Evolutionary conservation across 2,113 vertebrate genomes (phyloP).

Genomic region (Myotis yumanensis): DNA sequence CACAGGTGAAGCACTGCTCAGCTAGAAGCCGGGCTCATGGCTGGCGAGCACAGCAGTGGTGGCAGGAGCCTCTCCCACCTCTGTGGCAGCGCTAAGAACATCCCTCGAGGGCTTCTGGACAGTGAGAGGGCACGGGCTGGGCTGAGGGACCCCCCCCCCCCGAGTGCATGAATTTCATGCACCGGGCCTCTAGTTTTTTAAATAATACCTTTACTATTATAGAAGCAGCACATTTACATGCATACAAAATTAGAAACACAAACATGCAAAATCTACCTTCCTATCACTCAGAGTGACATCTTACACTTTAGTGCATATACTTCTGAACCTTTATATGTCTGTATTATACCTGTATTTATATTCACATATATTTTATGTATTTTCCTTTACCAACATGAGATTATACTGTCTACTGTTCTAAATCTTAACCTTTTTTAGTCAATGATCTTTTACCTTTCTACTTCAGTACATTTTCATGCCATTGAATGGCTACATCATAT

Average conservation of each 20-base stretch:
- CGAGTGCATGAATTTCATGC: no score
- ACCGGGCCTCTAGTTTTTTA: no score
- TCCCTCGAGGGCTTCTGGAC: no score
- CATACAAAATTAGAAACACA: background rate
- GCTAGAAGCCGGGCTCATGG: no score
- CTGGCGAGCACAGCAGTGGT: no score
- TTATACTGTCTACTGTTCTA: background rate
- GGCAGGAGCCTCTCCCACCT: no score
- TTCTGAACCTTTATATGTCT: background rate
- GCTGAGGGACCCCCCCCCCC: no score
- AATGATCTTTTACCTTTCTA: conserved; percentile 1
- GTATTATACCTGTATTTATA: background rate
- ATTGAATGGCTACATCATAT: background rate
- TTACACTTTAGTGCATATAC: background rate
- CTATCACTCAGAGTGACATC: background rate
- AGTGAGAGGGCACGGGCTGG: no score
- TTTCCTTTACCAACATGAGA: background rate
- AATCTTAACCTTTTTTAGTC: background rate
- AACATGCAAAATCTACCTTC: background rate
- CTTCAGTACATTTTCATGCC: background rate
- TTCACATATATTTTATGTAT: background rate
- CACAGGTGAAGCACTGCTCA: no score
- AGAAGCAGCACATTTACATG: background rate
- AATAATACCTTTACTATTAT: background rate
- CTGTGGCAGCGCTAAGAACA: no score